phyloP scores from a whole-genome alignment of 2,113 vertebrate genomes.

The Setophaga coronata region DNA sequence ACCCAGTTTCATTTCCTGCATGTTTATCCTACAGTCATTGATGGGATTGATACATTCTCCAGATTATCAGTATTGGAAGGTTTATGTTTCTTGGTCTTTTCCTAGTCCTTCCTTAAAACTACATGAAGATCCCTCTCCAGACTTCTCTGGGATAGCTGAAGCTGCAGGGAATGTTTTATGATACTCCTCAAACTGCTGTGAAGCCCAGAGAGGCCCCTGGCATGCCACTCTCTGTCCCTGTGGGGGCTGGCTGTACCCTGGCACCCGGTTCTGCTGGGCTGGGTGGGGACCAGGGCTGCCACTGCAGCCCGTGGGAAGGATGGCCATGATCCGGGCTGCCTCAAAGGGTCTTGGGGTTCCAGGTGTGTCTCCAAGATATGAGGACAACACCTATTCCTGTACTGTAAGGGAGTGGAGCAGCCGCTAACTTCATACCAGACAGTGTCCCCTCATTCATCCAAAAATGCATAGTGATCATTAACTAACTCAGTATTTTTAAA shows the following conservation, averaged over 20 bases:
- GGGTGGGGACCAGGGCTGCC: not conserved
- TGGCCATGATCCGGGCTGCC: accelerated
- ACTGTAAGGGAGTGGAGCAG: accelerated
- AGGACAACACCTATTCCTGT: not conserved
- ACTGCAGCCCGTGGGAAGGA: not conserved
- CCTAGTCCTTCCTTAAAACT: not conserved
- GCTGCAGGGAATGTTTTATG: accelerated
- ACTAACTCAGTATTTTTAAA: not conserved
- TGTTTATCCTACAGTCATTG: not conserved
- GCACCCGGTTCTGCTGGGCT: not conserved
- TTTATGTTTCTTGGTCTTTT: not conserved
- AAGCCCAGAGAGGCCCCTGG: not conserved
- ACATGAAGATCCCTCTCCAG: not conserved
- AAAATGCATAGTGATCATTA: not conserved
- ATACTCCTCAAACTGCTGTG: not conserved
- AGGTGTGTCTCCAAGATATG: not conserved
- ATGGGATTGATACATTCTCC: not conserved
- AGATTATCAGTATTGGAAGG: not conserved
- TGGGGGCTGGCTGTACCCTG: not conserved
- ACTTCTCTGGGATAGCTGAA: not conserved
- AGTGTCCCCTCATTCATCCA: not conserved
- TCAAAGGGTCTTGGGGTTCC: not conserved
- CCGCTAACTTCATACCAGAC: not conserved
- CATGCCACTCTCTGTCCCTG: no score
- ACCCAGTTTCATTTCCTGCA: not conserved